Evolutionary conservation across 2,888 invertebrate species (phyloP), one percentile per base, ranked within the genome.

Genomic region (Apamea monoglypha): DNA sequence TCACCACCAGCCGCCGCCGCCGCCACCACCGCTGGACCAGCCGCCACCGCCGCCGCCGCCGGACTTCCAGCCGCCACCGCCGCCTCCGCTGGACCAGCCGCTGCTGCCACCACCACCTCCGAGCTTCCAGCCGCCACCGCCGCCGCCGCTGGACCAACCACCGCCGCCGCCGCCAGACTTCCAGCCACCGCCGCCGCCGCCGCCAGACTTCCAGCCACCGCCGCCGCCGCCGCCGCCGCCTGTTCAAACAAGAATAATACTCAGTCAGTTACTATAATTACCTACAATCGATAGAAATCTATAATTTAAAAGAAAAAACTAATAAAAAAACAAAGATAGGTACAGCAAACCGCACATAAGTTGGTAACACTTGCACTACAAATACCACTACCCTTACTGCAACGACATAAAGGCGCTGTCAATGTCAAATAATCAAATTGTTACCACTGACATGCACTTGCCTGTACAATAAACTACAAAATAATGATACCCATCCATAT

Each of bases 1-100:
- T 95, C 94, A 96, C 95, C 95, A 96, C 96, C 96, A 84, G 66
- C 92, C 90, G 71, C 92, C 90, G 68, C 92, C 91, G 80, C 94
- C 92, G 69, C 94, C 91, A 66, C 84, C 84, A 64, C 36, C 91
- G 76, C 85, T 79, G 71, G 81, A 76, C 83, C 86, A 87, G 69
- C 90, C 89, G 50, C 91, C 87, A 71, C 91, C 88, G 53, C 94
- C 92, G 18, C 68, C 92, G 77, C 94, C 91, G 70, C 91, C 90
- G 79, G 82, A 76, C 83, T 81, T 81, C 84, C 87, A 87, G 74
- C 89, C 89, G 64, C 91, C 88, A 71, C 90, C 87, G 72, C 76
- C 84, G 29, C 74, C 40, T 40, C 82, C 82, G 70, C 82, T 81
- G 68, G 81, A 73, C 82, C 86, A 86, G 66, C 89, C 88, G 29